Percentiles rank a stretch among this genome's conserved stretches.
These are phyloP conservation scores for Leucoraja erinaceus DNA, from an alignment of 2,113 vertebrate species.

Conservation along the genomic window DNA sequence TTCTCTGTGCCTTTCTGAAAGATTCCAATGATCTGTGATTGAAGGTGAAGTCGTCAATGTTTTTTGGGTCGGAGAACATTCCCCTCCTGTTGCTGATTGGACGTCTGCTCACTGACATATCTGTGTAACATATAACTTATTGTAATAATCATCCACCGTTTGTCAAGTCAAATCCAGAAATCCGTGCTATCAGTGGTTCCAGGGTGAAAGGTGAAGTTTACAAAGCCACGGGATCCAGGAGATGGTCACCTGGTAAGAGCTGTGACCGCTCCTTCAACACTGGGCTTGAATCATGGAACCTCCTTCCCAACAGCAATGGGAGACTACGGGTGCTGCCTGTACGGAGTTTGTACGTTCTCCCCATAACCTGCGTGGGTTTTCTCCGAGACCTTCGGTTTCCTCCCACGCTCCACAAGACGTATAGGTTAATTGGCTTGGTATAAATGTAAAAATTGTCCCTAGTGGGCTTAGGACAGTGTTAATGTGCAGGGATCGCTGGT, in stretches of 20 bases:
- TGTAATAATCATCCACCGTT: not conserved
- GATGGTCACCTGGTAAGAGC: not conserved
- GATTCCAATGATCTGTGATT: not conserved
- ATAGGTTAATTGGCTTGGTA: too few species aligned
- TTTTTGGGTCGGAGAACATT: not conserved
- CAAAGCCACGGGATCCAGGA: not conserved
- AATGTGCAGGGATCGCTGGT: too few species aligned
- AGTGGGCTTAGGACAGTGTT: too few species aligned
- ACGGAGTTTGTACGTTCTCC: too few species aligned
- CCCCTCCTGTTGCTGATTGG: not conserved
- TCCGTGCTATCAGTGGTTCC: not conserved
- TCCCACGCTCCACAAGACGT: too few species aligned
- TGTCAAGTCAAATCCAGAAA: not conserved
- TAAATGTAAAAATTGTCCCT: too few species aligned
- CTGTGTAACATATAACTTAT: not conserved
- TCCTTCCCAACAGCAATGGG: too few species aligned
- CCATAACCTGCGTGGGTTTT: too few species aligned
- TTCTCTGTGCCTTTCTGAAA: too few species aligned
- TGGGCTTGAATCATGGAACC: too few species aligned
- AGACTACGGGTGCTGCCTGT: too few species aligned
- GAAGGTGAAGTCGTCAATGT: not conserved
- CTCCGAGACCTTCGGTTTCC: too few species aligned
- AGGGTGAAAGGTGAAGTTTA: not conserved
- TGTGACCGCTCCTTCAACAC: not conserved
- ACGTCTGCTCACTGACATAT: not conserved